Conservation (phyloP, 2,797 vertebrate genomes). For the Cyprinella venusta region DNA sequence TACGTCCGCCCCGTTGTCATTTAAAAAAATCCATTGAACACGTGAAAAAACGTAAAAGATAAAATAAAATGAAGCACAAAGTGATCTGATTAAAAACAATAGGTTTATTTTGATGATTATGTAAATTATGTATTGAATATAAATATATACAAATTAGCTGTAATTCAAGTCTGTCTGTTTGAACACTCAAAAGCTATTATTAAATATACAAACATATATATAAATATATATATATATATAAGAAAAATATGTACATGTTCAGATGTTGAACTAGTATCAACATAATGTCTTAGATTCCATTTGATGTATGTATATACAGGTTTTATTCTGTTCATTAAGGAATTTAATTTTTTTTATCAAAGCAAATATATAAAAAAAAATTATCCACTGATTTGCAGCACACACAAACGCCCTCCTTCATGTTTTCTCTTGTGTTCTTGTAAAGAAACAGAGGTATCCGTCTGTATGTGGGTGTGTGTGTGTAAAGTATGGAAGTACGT, state of each 20-base stretch:
- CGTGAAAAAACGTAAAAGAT: slow-evolving; percentile 17
- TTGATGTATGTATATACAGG: slow-evolving; percentile 58
- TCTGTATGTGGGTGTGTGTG: slow-evolving; percentile 54
- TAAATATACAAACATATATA: slow-evolving; percentile 60
- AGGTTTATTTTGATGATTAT: slow-evolving; percentile 61
- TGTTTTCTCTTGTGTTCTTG: slow-evolving; percentile 50
- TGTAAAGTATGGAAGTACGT: slow-evolving; percentile 51
- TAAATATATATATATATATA: slow-evolving; percentile 48
- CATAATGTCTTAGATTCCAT: slow-evolving; percentile 60
- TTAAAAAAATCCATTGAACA: slow-evolving; percentile 26
- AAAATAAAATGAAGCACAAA: slow-evolving; percentile 57
- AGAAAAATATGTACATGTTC: slow-evolving; percentile 51
- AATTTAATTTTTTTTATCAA: slow-evolving; percentile 51
- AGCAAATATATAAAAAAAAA: slow-evolving; percentile 56
- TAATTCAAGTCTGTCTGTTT: slow-evolving; percentile 59
- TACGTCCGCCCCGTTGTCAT: neutral
- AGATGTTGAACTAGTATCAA: slow-evolving; percentile 56
- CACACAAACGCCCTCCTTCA: slow-evolving; percentile 52
- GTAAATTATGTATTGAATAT: slow-evolving; percentile 67
- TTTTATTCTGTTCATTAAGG: slow-evolving; percentile 61
- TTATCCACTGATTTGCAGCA: slow-evolving; percentile 67
- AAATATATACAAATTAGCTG: slow-evolving; percentile 56
- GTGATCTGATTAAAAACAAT: slow-evolving; percentile 52
- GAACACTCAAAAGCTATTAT: slow-evolving; percentile 57
- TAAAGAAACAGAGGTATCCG: slow-evolving; percentile 50